Percentiles rank a stretch among this genome's conserved stretches.
Conservation (phyloP, 2,113 vertebrate genomes). For the Zeus faber region DNA sequence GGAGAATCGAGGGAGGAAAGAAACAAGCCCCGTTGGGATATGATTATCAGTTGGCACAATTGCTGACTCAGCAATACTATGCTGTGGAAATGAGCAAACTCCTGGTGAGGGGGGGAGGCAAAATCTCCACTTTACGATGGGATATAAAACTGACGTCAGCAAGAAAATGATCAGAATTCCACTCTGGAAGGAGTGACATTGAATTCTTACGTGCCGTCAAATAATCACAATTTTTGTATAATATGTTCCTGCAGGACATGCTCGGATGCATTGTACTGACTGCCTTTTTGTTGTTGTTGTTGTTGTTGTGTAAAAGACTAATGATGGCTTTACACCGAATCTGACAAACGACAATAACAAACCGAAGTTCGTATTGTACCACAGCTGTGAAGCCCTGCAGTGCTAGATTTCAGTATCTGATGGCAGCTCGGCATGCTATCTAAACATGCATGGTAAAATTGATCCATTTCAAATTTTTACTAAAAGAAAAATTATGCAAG, state of each 20-base stretch:
- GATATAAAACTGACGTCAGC: conserved; percentile 34
- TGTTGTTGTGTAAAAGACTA: not conserved
- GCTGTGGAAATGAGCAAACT: conserved; percentile 47
- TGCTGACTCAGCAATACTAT: conserved; percentile 52
- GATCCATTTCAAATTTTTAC: too few relatives aligned
- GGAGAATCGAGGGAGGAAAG: conserved; percentile 6
- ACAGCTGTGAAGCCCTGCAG: too few relatives aligned
- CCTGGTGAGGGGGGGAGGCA: conserved; percentile 28
- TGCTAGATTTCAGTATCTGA: too few relatives aligned
- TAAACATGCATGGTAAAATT: too few relatives aligned
- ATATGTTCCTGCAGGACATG: not conserved
- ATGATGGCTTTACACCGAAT: not conserved
- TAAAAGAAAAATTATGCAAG: too few relatives aligned
- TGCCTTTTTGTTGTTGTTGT: too few relatives aligned
- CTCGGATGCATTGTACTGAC: too few relatives aligned
- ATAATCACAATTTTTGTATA: not conserved
- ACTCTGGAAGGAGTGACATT: conserved; percentile 11
- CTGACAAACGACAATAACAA: too few relatives aligned
- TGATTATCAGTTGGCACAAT: conserved; percentile 55
- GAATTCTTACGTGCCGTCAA: conserved; percentile 1
- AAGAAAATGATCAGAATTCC: conserved; percentile 18
- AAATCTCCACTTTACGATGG: conserved; percentile 54
- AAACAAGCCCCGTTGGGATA: conserved; percentile 32
- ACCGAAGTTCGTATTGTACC: too few relatives aligned
- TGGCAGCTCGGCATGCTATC: too few relatives aligned